These are phyloP conservation scores for Ectemnius continuus DNA, from an alignment of 2,888 invertebrate genomes.

Conservation along the genomic window DNA sequence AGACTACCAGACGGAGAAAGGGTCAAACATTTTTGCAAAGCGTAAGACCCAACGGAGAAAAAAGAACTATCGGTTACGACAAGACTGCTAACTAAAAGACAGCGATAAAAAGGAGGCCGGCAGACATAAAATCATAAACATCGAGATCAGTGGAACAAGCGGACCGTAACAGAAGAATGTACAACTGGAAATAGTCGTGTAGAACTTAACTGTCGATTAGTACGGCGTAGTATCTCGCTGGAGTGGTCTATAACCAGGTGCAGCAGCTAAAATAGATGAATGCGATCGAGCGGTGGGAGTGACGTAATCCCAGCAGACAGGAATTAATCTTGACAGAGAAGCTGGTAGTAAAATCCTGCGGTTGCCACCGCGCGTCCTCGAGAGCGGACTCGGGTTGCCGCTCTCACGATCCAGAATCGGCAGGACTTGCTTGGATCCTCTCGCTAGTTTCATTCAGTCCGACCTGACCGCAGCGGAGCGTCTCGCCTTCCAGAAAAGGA, in stretches of 20 bases:
- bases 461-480: not conserved
- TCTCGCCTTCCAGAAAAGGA: not conserved
- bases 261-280: not conserved
- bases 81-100: no score
- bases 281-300: not conserved
- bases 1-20: not conserved
- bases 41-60: not conserved
- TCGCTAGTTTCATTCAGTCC: not conserved
- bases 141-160: not conserved
- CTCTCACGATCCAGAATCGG: no score
- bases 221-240: not conserved
- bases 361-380: not conserved
- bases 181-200: not conserved
- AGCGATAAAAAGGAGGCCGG: no score
- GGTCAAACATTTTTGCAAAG: not conserved
- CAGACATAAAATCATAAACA: not conserved
- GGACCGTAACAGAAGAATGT: not conserved
- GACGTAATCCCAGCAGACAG: not conserved
- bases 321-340: not conserved
- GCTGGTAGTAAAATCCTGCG: not conserved
- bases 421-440: not conserved
- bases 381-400: not conserved
- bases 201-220: not conserved
- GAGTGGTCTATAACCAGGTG: not conserved
- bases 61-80: not conserved